phyloP scores from a whole-genome alignment of 23 tunicate species.

The Trididemnum miniatum region DNA sequence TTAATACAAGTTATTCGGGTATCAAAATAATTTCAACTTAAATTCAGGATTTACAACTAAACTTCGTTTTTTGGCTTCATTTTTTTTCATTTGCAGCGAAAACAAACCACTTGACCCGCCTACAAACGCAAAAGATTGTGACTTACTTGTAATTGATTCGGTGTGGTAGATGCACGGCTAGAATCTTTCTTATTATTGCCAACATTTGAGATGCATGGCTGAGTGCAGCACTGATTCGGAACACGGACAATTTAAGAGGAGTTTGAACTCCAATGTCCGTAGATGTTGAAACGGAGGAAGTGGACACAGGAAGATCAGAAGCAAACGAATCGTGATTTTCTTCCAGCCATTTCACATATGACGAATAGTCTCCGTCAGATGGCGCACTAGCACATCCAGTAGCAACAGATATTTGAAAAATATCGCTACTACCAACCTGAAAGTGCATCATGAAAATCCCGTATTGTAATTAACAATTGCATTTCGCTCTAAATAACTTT shows the following conservation, averaged over 20 bases:
- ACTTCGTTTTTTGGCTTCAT: no score
- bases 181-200: slow-evolving; percentile 48
- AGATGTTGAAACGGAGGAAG: neutral
- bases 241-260: slow-evolving; percentile 5
- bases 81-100: no score
- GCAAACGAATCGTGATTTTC: slow-evolving; percentile 29
- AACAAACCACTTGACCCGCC: no score
- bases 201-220: slow-evolving; percentile 68
- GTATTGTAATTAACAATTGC: no score
- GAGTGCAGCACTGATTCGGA: slow-evolving; percentile 59
- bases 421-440: slow-evolving; percentile 50
- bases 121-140: no score
- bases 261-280: neutral
- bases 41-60: no score
- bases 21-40: no score
- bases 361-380: slow-evolving; percentile 74
- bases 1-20: no score
- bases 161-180: slow-evolving; percentile 68
- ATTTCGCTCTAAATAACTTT: no score
- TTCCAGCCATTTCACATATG: slow-evolving; percentile 65
- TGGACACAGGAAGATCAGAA: slow-evolving; percentile 35
- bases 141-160: slow-evolving; percentile 54
- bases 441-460: no score
- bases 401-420: slow-evolving; percentile 58
- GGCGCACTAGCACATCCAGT: slow-evolving; percentile 56